Conservation (phyloP, 2,797 vertebrate species). For the Smutsia temminckii region DNA sequence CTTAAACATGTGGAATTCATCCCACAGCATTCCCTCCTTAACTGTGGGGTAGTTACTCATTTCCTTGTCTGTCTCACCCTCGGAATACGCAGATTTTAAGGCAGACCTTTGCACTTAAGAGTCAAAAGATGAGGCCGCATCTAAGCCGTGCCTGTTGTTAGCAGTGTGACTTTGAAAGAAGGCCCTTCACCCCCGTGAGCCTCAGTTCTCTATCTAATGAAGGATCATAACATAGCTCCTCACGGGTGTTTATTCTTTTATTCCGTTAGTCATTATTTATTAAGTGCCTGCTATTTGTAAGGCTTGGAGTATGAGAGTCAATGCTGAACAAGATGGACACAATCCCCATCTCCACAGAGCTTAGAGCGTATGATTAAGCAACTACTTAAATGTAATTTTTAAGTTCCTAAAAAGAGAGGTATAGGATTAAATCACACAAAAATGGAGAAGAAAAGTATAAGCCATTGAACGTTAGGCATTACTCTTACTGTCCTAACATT, state of each 20-base stretch:
- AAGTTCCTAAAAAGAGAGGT: not conserved
- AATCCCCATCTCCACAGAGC: not conserved
- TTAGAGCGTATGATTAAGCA: conserved; percentile 24
- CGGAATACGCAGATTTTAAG: conserved; percentile 52
- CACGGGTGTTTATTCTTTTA: not conserved
- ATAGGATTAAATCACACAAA: not conserved
- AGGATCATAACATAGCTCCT: not conserved
- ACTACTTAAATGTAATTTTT: conserved; percentile 36
- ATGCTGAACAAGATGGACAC: not conserved
- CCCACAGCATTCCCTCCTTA: conserved; percentile 55
- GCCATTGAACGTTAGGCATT: not conserved
- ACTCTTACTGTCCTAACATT: not conserved
- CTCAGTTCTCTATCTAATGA: not conserved
- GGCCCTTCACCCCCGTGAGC: conserved; percentile 39
- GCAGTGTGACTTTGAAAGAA: conserved; percentile 32
- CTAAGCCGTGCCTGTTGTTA: not conserved
- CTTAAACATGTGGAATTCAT: conserved; percentile 73
- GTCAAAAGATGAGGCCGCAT: conserved; percentile 3
- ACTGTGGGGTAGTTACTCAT: conserved; percentile 68
- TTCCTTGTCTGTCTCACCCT: conserved; percentile 69
- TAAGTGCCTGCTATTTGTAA: not conserved
- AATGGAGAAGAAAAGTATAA: not conserved
- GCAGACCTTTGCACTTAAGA: conserved; percentile 53
- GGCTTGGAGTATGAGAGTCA: not conserved
- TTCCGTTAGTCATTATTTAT: not conserved